Evolutionary conservation across 2,113 vertebrate genomes (phyloP).

Genomic region (Neopipo cinnamomea): DNA sequence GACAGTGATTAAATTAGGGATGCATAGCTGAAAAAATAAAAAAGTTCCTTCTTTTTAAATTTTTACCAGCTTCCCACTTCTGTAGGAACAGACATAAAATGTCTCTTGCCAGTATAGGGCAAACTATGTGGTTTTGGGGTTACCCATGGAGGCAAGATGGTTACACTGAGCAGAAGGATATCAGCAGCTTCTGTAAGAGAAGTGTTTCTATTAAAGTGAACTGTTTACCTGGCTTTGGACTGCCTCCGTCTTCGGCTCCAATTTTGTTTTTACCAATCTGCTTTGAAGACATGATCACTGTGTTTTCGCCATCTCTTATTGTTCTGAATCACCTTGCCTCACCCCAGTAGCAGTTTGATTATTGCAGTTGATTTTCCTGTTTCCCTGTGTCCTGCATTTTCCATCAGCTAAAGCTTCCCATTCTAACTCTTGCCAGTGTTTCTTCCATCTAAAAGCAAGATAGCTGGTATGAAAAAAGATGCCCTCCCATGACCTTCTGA

Average conservation of each 20-base stretch:
- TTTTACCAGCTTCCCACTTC: not conserved
- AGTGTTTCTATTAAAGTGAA: not conserved
- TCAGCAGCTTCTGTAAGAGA: not conserved
- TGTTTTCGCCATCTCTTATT: not conserved
- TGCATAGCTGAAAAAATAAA: not conserved
- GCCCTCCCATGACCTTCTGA: not conserved
- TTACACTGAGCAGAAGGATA: not conserved
- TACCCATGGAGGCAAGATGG: not conserved
- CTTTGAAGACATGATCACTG: accelerated
- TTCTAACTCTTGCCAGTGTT: not conserved
- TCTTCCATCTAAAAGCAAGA: not conserved
- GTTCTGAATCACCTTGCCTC: not conserved
- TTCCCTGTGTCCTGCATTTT: not conserved
- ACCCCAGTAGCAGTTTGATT: not conserved
- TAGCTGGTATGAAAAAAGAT: not conserved
- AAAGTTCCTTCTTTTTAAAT: not conserved
- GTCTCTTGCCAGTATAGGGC: not conserved
- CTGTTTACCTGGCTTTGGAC: not conserved
- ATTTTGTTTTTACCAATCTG: not conserved
- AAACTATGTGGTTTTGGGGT: not conserved
- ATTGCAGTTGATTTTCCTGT: not conserved
- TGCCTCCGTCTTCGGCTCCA: not conserved
- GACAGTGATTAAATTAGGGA: slow-evolving; percentile 2
- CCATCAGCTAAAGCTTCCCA: accelerated
- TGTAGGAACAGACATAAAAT: not conserved